Evolutionary conservation across 2,113 vertebrate genomes (phyloP), one percentile per base, ranked within the genome.

Genomic region (Hypomesus transpacificus): DNA sequence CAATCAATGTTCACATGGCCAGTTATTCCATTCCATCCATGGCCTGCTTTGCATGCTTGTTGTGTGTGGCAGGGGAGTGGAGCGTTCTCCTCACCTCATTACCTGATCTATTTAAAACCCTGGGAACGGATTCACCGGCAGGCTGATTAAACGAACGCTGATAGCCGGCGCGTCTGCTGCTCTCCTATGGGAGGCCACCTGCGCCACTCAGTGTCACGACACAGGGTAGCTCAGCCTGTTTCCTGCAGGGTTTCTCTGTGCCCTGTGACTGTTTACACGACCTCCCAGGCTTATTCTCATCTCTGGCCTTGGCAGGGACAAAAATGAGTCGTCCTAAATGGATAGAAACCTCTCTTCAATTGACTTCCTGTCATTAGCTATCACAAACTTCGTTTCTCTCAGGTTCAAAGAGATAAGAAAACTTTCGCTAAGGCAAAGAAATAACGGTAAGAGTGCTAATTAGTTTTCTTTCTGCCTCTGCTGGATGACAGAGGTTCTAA

Each of bases 121-220:
- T 14, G 67, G 69, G 81, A 81, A 76, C 84, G 85, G 81, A 88
- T 82, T 86, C 82, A 73, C 16, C 16, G 17, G 76, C 28, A 61
- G 61, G 64, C 80, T 85, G 83, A 88, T 83, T 82, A 81, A 83
- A 85, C 77, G 82, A 85, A 70, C 82, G 82, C 86, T 78, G 77
- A 79, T 76, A 46, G 76, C 70, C 66, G 76, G 70, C 62, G 59
- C 75, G 21, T 28, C 57, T 69, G 59, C 67, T 21, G 57, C 24
- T 79, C 71, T 71, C 75, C 60, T 13, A 71, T 53, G 76, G 80
- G 66, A 76, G 78, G 79, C 39, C 78, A 84, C 73, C 64, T 60
- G 77, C 61, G 76, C 58, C 66, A 58, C 78, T 68, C 52, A 60
- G 22, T 61, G 74, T 70, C 61, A 66, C 71, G 62, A 78, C 59